Base-by-base conservation (phyloP, 2,888 invertebrate genomes). In the Drosophila aldrichi region DNA sequence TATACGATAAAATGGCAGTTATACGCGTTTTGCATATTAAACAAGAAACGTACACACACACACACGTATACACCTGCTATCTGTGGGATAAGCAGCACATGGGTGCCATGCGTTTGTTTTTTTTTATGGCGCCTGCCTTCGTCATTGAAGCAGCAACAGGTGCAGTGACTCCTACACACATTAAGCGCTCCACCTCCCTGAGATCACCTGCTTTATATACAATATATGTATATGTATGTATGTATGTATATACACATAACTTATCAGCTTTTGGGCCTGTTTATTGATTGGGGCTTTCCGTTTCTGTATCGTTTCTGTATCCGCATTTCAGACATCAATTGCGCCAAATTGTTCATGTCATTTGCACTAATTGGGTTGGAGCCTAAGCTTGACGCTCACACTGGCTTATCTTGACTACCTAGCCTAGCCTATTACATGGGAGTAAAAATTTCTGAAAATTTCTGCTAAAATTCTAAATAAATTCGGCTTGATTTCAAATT, bases 21-120 rank as follows among this genome's bases (percentile, higher is more conserved):
- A 54, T 49, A 79, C 79, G 81, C 82, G 48, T 61, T 80, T 77
- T 66, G 83, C 86, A 83, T 83, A 78, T 43, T 79, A 74, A 82
- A 72, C 57, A 68, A 43, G 22, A 67, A 32, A 49, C 14, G 9
- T 49, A 54, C 32, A 44, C n/a, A 66, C 36, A 59, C 40, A 44
- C 16, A 22, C 34, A n/a, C 46, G 46, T 34, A 48, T 12, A 22
- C 51, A 36, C 51, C 20, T 20, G 44, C 25, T 46, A 75, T 79
- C 57, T 59, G 44, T 59, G 51, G 55, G 56, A 58, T 74, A 44
- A 44, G 46, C 43, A 52, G 59, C 66, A 60, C 61, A 67, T 66
- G 59, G 51, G 22, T 57, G 70, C 38, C 60, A 48, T 74, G 64
- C 54, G 62, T 59, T 36, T 34, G 59, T 61, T 70, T 29, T 63